Conservation (phyloP, 2,888 invertebrate genomes). For the Teleogryllus oceanicus region DNA sequence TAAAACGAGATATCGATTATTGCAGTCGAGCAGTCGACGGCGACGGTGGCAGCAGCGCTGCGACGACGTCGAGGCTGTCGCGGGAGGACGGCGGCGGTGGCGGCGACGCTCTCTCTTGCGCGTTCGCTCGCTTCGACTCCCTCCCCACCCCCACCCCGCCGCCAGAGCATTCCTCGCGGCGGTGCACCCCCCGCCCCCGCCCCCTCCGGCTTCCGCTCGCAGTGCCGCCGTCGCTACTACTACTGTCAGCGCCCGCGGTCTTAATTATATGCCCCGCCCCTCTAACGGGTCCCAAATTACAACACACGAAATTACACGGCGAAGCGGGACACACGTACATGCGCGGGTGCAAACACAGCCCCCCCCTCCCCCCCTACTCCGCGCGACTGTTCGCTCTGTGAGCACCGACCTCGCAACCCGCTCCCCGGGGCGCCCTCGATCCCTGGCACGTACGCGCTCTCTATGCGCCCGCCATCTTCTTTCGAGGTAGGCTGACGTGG, state of each 20-base stretch:
- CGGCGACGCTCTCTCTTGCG: too few relatives aligned
- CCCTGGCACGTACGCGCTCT: too few relatives aligned
- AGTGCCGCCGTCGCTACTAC: neutral
- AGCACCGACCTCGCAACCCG: too few relatives aligned
- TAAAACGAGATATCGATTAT: constrained; percentile 18
- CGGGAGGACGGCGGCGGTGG: neutral
- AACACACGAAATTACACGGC: constrained; percentile 18
- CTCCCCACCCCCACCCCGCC: neutral
- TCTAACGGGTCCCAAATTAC: constrained; percentile 18
- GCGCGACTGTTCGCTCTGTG: neutral
- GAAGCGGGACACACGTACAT: constrained; percentile 18
- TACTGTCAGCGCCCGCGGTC: neutral
- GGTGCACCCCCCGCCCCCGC: neutral
- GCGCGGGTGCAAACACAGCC: neutral
- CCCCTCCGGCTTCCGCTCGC: neutral
- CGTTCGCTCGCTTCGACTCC: neutral
- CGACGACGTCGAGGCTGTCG: neutral
- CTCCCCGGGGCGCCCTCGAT: too few relatives aligned
- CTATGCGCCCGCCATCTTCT: too few relatives aligned
- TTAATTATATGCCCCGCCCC: constrained; percentile 18
- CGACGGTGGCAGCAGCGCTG: neutral
- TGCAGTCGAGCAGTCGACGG: constrained; percentile 18
- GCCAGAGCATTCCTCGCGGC: neutral
- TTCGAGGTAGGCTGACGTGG: too few relatives aligned
- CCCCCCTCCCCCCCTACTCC: neutral